Evolutionary conservation across 1,140 invertebrate species (phyloP).

Genomic region (Drosophila tani): DNA sequence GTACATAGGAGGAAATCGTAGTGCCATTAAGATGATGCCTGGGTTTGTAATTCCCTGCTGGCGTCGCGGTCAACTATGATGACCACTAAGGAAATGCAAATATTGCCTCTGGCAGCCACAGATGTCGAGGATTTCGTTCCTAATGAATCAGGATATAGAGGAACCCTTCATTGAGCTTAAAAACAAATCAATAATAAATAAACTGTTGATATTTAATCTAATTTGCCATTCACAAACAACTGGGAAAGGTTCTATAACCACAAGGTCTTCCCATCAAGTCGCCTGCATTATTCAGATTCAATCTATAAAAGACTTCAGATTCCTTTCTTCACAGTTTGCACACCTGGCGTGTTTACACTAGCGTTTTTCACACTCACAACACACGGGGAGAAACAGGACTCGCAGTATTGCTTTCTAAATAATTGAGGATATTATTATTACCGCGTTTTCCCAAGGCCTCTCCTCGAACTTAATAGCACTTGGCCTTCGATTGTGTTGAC

Average conservation of each 20-base stretch:
- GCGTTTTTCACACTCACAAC: constrained; percentile 2
- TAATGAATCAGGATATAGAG: not conserved
- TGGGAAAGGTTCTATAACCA: too few relatives aligned
- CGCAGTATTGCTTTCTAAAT: constrained; percentile 9
- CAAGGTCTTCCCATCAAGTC: not conserved
- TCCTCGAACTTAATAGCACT: not conserved
- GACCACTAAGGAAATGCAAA: not conserved
- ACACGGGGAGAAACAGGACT: too few relatives aligned
- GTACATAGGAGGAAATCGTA: constrained; percentile 1
- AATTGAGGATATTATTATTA: constrained; percentile 18
- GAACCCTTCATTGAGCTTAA: not conserved
- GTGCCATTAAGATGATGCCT: not conserved
- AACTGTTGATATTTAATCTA: not conserved
- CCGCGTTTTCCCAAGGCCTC: constrained; percentile 3
- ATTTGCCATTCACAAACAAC: not conserved
- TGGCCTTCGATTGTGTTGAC: constrained; percentile 11
- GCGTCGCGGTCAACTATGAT: constrained; percentile 7
- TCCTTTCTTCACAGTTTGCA: not conserved
- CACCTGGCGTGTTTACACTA: constrained; percentile 3
- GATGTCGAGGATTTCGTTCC: not conserved
- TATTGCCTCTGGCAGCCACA: not conserved
- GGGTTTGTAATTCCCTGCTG: constrained; percentile 8
- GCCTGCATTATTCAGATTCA: constrained; percentile 1
- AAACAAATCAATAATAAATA: not conserved
- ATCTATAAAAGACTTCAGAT: too few relatives aligned